Base-by-base conservation (phyloP, 2,888 invertebrate species). In the Geotrupes spiniger region DNA sequence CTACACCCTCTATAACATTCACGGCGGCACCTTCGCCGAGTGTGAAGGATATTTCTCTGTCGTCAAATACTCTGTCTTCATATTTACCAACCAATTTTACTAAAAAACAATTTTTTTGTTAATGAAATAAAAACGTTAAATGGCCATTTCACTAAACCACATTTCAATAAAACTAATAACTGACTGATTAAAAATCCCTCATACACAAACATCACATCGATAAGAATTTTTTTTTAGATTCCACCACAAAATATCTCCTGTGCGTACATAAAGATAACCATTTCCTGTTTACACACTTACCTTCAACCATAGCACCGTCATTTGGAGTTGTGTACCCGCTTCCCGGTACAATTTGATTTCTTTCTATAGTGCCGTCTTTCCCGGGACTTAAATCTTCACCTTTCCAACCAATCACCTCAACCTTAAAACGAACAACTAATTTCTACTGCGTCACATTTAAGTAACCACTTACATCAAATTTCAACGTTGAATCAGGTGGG, bases 351-450 rank as follows among this genome's bases (percentile, higher is more conserved):
- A 95, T 73, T 62, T 82, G 81, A 53, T 82, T 79, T 46, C 89
- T 81, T 42, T 89, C 78, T 55, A 98, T 91, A 33, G 89, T 84
- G 49, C 86, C 88, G 75, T 95, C 92, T 65, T 86, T 85, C 45
- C 83, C 81, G 0, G 88, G 86, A 58, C 91, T 91, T 36, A 98
- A 68, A 74, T 98, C 97, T 74, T 96, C 94, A 25, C 85, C 85
- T 68, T 81, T 79, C 92, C 93, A 96, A 46, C 83, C 82, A 36
- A 95, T 77, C 72, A 96, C 82, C 76, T 94, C 93, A 56, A 95
- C 79, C 88, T 93, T 71, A 60, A 59, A 42, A 49, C 28, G 50
- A 11, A 36, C 6, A 21, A 25, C 26, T 10, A 46, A 33, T n/a
- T 36, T 17, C 1, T 8, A 15, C 4, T 5, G 25, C 6, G 44